phyloP scores from a whole-genome alignment of 1,140 invertebrate species.

The Hypothenemus hampei region DNA sequence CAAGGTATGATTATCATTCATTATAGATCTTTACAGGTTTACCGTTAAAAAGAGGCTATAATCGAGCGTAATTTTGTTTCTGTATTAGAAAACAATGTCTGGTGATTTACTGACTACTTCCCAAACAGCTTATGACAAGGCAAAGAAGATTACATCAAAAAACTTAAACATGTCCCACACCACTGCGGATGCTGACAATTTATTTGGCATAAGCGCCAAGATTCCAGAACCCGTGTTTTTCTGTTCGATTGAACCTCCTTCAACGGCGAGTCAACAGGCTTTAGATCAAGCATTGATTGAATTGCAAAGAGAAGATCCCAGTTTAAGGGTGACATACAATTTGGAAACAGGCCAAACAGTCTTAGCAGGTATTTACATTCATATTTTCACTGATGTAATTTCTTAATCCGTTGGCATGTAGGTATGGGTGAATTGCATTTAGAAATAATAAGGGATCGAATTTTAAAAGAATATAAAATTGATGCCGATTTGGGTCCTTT shows the following conservation, averaged over 20 bases:
- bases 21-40: neutral
- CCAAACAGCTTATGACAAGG: slow-evolving; percentile 50
- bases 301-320: slow-evolving; percentile 90
- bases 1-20: slow-evolving; percentile 53
- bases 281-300: slow-evolving; percentile 82
- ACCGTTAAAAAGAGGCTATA: neutral
- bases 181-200: slow-evolving; percentile 31
- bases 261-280: slow-evolving; percentile 63
- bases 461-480: slow-evolving; percentile 84
- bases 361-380: slow-evolving; percentile 53
- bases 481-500: slow-evolving; percentile 88
- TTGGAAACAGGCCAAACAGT: slow-evolving; percentile 81
- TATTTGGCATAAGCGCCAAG: slow-evolving; percentile 44
- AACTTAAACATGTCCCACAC: slow-evolving; percentile 29
- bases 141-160: slow-evolving; percentile 52
- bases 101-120: slow-evolving; percentile 80
- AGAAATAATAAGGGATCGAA: slow-evolving; percentile 87
- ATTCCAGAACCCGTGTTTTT: slow-evolving; percentile 94
- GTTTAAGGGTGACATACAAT: slow-evolving; percentile 72
- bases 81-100: slow-evolving; percentile 56
- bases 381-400: neutral
- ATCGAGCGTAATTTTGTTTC: neutral
- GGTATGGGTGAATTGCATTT: slow-evolving; percentile 97
- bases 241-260: slow-evolving; percentile 92
- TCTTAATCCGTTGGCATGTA: neutral